Percentiles rank a stretch among this genome's conserved stretches.
phyloP scores from a whole-genome alignment of 2,888 invertebrate genomes.

The Nemoura dubitans region DNA sequence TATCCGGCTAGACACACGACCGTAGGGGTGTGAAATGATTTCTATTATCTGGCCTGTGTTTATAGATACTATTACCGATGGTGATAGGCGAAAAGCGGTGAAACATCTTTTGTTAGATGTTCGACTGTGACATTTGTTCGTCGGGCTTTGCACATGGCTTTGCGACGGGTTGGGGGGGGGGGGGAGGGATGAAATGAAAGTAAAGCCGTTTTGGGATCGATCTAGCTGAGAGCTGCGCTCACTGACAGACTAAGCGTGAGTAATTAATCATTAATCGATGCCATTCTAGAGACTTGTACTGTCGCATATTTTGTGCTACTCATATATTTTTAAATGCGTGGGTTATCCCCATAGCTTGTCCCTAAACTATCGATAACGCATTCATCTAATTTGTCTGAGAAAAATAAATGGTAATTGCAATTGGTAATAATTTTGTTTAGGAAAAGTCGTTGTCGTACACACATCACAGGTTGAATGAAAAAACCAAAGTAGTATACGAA shows the following conservation, averaged over 20 bases:
- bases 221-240: background rate
- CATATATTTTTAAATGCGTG: too few species aligned
- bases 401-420: too few species aligned
- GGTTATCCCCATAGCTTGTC: too few species aligned
- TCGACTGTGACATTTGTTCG: constrained; percentile 19
- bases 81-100: background rate
- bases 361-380: too few species aligned
- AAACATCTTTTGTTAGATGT: constrained; percentile 1
- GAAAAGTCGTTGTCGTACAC: too few species aligned
- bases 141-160: background rate
- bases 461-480: too few species aligned
- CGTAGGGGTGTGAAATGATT: constrained; percentile 34
- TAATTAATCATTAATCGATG: background rate
- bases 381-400: too few species aligned
- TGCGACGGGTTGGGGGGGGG: too few species aligned
- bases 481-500: too few species aligned
- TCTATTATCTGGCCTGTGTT: constrained; percentile 30
- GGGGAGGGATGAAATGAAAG: background rate
- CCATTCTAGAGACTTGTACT: too few species aligned
- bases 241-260: background rate
- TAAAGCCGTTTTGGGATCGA: background rate
- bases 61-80: constrained; percentile 15
- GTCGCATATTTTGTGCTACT: too few species aligned
- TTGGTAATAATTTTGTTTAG: too few species aligned
- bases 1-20: constrained; percentile 16